These are phyloP conservation scores for Pipra filicauda DNA, from an alignment of 2,113 vertebrate genomes.

Conservation along the genomic window DNA sequence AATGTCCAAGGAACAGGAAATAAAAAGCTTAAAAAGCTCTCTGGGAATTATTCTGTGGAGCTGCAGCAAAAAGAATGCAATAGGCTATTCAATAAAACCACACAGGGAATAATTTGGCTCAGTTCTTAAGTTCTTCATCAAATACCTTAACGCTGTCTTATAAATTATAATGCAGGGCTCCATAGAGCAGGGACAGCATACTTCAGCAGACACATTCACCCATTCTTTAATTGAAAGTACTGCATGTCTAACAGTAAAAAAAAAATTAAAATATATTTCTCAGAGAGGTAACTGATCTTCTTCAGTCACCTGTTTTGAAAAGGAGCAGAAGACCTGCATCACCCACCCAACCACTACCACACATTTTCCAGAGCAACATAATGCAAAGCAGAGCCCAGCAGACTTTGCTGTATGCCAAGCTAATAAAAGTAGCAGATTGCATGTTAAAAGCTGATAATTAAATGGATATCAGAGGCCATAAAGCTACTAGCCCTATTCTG, in stretches of 20 bases:
- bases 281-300: not conserved
- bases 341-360: not conserved
- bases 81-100: not conserved
- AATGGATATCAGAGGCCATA: not conserved
- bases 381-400: not conserved
- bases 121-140: not conserved
- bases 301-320: not conserved
- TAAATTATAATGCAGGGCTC: not conserved
- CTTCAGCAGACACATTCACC: not conserved
- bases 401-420: not conserved
- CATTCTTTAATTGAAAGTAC: not conserved
- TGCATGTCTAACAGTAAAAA: not conserved
- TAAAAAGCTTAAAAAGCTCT: not conserved
- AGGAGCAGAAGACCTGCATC: not conserved
- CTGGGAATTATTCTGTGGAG: not conserved
- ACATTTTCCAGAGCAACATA: not conserved
- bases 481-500: not conserved
- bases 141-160: not conserved
- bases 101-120: not conserved
- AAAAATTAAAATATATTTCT: not conserved
- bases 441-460: constrained; percentile 15
- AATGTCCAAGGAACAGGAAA: not conserved
- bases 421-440: not conserved
- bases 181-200: not conserved
- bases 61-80: not conserved